Percentiles rank a stretch among this genome's conserved stretches.
Conservation (phyloP, 2,797 vertebrate genomes). For the Scolopax bukidnonensis region DNA sequence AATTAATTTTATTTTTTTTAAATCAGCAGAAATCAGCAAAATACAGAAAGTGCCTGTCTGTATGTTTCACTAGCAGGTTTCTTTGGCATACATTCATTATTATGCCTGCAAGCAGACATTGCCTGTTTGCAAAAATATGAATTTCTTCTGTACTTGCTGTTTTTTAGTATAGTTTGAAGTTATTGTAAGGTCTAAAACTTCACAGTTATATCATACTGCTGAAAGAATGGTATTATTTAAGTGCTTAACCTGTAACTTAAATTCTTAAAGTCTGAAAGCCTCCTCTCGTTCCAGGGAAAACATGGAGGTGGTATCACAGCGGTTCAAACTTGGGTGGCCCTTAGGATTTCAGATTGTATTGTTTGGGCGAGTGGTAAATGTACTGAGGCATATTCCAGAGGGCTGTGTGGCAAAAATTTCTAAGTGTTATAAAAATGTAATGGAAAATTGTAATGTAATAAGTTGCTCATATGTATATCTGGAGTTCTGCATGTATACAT, state of each 20-base stretch:
- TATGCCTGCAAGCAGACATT: not conserved
- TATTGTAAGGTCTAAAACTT: not conserved
- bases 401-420: conserved; percentile 34
- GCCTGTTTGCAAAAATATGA: not conserved
- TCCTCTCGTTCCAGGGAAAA: conserved; percentile 32
- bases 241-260: not conserved
- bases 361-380: conserved; percentile 47
- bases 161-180: not conserved
- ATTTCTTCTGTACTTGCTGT: not conserved
- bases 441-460: conserved; percentile 65
- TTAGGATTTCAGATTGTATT: conserved; percentile 36
- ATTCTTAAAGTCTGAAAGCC: not conserved
- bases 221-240: conserved; percentile 17
- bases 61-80: not conserved
- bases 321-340: conserved; percentile 40
- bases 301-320: not conserved
- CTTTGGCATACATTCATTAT: not conserved
- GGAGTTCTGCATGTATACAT: conserved; percentile 51
- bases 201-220: not conserved
- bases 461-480: conserved; percentile 55
- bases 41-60: not conserved
- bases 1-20: not conserved
- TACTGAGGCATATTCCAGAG: conserved; percentile 47
- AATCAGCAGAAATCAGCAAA: not conserved
- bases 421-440: conserved; percentile 60